Evolutionary conservation across 2,797 vertebrate genomes (phyloP), one percentile per base, ranked within the genome.

Genomic region (Pseudochromis fuscus): DNA sequence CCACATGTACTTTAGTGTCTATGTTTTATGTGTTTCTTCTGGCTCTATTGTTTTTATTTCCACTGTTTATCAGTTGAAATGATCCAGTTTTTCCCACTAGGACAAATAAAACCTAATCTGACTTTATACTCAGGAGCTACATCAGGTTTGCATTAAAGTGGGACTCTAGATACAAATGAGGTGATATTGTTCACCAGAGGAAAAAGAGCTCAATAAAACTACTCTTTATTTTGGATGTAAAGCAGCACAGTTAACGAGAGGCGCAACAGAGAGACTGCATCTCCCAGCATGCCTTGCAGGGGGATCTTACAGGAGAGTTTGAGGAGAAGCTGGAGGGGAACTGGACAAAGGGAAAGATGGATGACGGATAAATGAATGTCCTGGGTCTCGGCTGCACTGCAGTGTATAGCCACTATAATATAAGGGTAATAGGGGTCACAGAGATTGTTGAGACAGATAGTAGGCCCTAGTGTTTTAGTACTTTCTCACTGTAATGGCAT

Each of bases 381-480:
- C 5, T 18, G 37, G 8, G 2, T 44, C 24, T 63, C 25, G 23
- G n/a, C 24, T 74, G 60, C 15, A 37, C 13, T 64, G 49, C 23
- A 19, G 15, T 24, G 21, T 60, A 60, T 27, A 49, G 31, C 28
- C 21, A 66, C n/a, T 23, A 19, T 23, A 35, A 79, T 77, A 31
- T 40, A n/a, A 45, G 66, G 73, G 27, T 84, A 68, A 79, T 31
- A 38, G 72, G 64, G 83, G 76, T 70, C 72, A 49, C 64, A 38
- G 8, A 79, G 73, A 79, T 68, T 23, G 44, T 53, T 48, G 28
- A 23, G 46, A 60, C 68, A 19, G 80, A 84, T 63, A 82, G 77
- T 72, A 21, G 13, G 62, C 8, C 50, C n/a, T 3, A 24, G 18
- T 66, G 25, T 73, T 83, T 79, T 61, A 58, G 16, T 6, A 27